These are phyloP conservation scores for Tinea semifulvella DNA, from an alignment of 2,888 invertebrate species.

Conservation along the genomic window DNA sequence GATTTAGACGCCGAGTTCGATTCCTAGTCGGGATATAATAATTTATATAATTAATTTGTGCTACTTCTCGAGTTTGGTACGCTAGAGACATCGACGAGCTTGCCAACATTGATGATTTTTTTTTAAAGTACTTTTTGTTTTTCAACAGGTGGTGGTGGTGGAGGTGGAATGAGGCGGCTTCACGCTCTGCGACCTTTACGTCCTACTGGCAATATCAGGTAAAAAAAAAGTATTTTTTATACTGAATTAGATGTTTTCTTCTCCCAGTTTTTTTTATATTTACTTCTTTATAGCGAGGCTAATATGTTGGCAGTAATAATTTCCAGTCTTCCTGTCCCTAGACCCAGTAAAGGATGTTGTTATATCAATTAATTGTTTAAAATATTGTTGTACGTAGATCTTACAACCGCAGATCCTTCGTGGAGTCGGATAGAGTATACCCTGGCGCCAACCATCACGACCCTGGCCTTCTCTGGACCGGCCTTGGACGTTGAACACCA, in stretches of 20 bases:
- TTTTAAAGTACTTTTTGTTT: neutral
- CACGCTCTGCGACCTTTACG: slow-evolving; percentile 49
- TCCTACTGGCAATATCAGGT: slow-evolving; percentile 54
- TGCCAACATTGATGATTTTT: too few species aligned
- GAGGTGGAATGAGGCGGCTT: slow-evolving; percentile 39
- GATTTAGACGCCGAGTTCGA: too few species aligned
- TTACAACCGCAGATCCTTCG: slow-evolving; percentile 69
- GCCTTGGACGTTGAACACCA: slow-evolving; percentile 60
- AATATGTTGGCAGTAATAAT: too few species aligned
- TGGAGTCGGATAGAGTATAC: slow-evolving; percentile 64
- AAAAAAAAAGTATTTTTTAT: too few species aligned
- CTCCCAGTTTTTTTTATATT: too few species aligned
- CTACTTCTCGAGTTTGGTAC: too few species aligned
- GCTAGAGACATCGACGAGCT: too few species aligned
- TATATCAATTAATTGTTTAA: neutral
- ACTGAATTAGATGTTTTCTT: too few species aligned
- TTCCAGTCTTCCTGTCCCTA: neutral
- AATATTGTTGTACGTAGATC: slow-evolving; percentile 49
- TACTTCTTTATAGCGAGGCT: too few species aligned
- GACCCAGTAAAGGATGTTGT: too few species aligned
- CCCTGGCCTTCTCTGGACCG: slow-evolving; percentile 73
- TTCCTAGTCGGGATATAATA: too few species aligned
- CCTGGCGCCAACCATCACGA: slow-evolving; percentile 71
- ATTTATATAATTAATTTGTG: too few species aligned
- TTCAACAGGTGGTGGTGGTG: slow-evolving; percentile 28